These are phyloP conservation scores for Muscicapa comitata DNA, from an alignment of 2,797 vertebrate species.

Conservation along the genomic window DNA sequence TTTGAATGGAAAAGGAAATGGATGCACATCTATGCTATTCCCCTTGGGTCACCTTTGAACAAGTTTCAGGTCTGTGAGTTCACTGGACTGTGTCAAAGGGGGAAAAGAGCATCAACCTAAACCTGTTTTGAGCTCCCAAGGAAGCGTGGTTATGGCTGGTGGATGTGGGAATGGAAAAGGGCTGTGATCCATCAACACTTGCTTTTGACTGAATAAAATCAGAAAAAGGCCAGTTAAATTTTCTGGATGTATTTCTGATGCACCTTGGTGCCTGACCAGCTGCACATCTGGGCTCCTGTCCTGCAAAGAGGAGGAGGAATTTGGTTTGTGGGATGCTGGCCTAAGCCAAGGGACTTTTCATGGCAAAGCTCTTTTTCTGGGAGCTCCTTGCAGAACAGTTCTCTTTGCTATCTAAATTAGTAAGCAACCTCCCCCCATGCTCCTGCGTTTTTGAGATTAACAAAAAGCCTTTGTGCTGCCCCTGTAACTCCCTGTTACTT, in stretches of 20 bases:
- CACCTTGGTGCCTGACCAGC: not conserved
- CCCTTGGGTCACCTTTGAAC: not conserved
- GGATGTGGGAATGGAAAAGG: not conserved
- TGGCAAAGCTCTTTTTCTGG: not conserved
- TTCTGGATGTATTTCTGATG: not conserved
- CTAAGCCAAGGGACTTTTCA: not conserved
- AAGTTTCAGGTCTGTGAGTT: not conserved
- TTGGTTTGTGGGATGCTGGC: not conserved
- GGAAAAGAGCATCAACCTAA: not conserved
- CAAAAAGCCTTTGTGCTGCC: constrained; percentile 73
- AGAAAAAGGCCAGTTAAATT: not conserved
- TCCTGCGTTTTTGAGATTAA: constrained; percentile 38
- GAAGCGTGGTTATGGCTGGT: not conserved
- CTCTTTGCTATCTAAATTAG: not conserved
- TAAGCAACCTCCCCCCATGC: not conserved
- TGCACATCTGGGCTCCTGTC: not conserved
- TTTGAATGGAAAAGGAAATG: not conserved
- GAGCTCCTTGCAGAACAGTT: not conserved
- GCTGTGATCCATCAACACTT: not conserved
- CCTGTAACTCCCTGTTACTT: constrained; percentile 67
- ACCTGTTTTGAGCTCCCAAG: not conserved
- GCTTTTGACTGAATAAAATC: not conserved
- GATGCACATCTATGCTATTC: not conserved
- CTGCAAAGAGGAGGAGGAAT: not conserved
- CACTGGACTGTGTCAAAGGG: not conserved